These are phyloP conservation scores for cattle (Bos taurus) DNA, from an alignment of 2,113 vertebrate species.

Conservation along the genomic window DNA sequence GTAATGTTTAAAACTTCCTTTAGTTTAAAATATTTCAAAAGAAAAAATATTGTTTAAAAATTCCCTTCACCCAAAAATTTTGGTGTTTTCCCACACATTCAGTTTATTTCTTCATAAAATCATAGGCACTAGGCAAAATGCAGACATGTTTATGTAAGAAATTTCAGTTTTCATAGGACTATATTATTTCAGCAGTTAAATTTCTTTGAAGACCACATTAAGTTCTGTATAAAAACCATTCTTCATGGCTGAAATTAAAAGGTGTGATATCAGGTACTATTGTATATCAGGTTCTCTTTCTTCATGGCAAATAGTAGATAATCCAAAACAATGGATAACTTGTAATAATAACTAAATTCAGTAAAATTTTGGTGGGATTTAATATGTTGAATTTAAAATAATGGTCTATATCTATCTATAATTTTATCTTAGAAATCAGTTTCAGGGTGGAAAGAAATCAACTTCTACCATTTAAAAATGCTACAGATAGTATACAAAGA, in stretches of 20 bases:
- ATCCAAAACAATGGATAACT: not conserved
- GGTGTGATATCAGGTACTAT: not conserved
- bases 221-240: not conserved
- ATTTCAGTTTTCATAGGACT: not conserved
- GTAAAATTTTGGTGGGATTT: not conserved
- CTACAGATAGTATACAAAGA: not conserved
- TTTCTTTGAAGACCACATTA: not conserved
- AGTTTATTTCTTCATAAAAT: not conserved
- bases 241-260: not conserved
- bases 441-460: not conserved
- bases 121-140: not conserved
- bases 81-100: not conserved
- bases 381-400: not conserved
- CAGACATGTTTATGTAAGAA: not conserved
- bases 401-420: not conserved
- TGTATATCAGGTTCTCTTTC: not conserved
- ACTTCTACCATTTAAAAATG: not conserved
- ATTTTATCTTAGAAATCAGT: not conserved
- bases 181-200: not conserved
- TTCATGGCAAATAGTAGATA: not conserved
- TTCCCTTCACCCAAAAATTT: not conserved
- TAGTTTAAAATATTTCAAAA: conserved; percentile 9
- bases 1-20: not conserved
- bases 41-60: not conserved
- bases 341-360: not conserved